A percentile compares a stretch with the other conserved stretches of the same genome.
phyloP scores from a whole-genome alignment of 2,113 vertebrate genomes.

The Myanophis thanlyinensis region DNA sequence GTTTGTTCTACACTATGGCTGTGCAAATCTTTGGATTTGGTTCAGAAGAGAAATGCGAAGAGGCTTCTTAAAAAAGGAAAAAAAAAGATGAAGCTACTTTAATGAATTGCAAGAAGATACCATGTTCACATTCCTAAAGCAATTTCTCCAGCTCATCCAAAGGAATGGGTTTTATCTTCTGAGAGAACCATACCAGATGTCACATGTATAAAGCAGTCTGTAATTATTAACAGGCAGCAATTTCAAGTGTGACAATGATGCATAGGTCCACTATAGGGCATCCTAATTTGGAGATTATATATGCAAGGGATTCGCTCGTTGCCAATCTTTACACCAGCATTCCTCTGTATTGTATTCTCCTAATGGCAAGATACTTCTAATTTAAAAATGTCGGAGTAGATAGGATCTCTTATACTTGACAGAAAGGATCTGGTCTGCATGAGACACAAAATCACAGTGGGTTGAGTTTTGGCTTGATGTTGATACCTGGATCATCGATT shows the following conservation, averaged over 20 bases:
- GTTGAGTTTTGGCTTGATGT: background rate
- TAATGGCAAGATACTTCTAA: too few species aligned
- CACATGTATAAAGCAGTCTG: background rate
- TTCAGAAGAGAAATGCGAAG: too few species aligned
- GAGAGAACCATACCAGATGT: too few species aligned
- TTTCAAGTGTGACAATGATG: background rate
- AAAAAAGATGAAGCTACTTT: background rate
- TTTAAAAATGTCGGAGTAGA: too few species aligned
- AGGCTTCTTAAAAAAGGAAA: too few species aligned
- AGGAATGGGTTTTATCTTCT: background rate
- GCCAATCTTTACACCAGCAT: too few species aligned
- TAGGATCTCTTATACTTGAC: too few species aligned
- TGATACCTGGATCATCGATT: background rate
- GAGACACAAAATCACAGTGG: background rate
- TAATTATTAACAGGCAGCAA: background rate
- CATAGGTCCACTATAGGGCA: background rate
- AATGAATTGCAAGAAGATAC: background rate
- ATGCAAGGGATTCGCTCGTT: background rate
- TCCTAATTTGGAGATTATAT: background rate
- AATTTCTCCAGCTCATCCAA: background rate
- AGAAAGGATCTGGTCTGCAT: background rate
- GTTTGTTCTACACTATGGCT: too few species aligned
- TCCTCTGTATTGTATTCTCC: too few species aligned
- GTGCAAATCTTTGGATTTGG: too few species aligned
- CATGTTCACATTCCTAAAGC: background rate